Evolutionary conservation across 2,888 invertebrate species (phyloP), one percentile per base, ranked within the genome.

Genomic region (Limnephilus lunatus): DNA sequence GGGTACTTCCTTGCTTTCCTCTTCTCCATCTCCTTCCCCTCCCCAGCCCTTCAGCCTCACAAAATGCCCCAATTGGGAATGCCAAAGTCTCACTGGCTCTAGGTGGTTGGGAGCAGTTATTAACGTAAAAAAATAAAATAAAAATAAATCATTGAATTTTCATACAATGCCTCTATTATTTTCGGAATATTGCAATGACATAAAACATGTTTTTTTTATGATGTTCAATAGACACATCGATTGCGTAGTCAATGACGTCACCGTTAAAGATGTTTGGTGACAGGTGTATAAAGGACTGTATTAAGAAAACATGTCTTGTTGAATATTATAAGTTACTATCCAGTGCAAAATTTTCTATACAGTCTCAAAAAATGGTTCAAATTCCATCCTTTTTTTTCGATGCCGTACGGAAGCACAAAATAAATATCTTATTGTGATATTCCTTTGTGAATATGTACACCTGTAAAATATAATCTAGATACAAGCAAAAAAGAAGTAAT

Each of bases 201-300:
- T 68, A 25, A 68, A 68, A 68, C 68, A n/a, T 25, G 68, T 68
- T 68, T 68, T 68, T n/a, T 68, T 9, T 68, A 25, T n/a, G 9
- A 68, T 25, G 25, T 68, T 68, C n/a, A 68, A 68, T 68, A 68
- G 68, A n/a, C 25, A 68, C 68, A 68, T 68, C 68, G 48, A 44
- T 44, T 44, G 30, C 86, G 48, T 44, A 86, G 35, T 44, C 44
- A n/a, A 44, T 86, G 86, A 86, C 86, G 86, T 86, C 86, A 86
- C 14, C 14, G 39, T 3, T 15, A 44, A 83, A 86, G 44, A 39
- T 86, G 86, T 48, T 86, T 86, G 12, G 86, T 44, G 86, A 86
- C 86, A 86, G 86, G 86, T 86, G 86, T 25, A 86, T 14, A 44
- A 86, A 86, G 7, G n/a, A n/a, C 48, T 44, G 44, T 39, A 44